A percentile compares a stretch with the other conserved stretches of the same genome.
These are phyloP conservation scores for Macrotrachela quadricornifera DNA, from an alignment of 1,140 invertebrate species.

Conservation along the genomic window DNA sequence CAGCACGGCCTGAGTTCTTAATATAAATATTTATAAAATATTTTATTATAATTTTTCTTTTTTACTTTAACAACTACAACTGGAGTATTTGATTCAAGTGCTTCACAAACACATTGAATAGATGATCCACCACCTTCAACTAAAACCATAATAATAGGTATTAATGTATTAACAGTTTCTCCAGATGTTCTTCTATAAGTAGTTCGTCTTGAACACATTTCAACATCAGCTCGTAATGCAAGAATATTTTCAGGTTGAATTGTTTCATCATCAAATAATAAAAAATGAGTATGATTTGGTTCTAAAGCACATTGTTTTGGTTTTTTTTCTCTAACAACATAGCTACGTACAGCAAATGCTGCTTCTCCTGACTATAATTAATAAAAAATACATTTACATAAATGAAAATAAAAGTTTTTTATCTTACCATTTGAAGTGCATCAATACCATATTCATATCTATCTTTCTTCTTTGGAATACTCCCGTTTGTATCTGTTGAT, in stretches of 20 bases:
- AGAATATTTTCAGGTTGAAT: neutral
- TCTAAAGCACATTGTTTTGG: conserved; percentile 20
- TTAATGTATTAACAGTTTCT: conserved; percentile 13
- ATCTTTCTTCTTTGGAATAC: too few relatives aligned
- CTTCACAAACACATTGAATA: conserved; percentile 20
- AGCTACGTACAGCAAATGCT: neutral
- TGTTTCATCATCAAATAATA: conserved; percentile 31
- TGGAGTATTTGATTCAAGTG: conserved; percentile 21
- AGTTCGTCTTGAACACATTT: too few relatives aligned
- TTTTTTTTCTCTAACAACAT: neutral
- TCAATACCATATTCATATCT: too few relatives aligned
- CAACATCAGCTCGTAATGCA: neutral
- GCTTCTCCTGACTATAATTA: too few relatives aligned
- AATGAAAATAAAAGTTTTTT: too few relatives aligned
- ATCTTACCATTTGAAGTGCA: too few relatives aligned
- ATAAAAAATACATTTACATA: too few relatives aligned
- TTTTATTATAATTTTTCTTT: too few relatives aligned
- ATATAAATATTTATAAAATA: too few relatives aligned
- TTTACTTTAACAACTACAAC: conserved; percentile 24
- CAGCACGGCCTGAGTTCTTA: too few relatives aligned
- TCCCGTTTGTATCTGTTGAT: too few relatives aligned
- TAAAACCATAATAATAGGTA: conserved; percentile 20
- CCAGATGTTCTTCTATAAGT: too few relatives aligned
- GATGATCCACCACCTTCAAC: conserved; percentile 28
- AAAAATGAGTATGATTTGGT: conserved; percentile 34